Conservation (phyloP, 2,113 vertebrate genomes). For the Tachuris rubrigastra region DNA sequence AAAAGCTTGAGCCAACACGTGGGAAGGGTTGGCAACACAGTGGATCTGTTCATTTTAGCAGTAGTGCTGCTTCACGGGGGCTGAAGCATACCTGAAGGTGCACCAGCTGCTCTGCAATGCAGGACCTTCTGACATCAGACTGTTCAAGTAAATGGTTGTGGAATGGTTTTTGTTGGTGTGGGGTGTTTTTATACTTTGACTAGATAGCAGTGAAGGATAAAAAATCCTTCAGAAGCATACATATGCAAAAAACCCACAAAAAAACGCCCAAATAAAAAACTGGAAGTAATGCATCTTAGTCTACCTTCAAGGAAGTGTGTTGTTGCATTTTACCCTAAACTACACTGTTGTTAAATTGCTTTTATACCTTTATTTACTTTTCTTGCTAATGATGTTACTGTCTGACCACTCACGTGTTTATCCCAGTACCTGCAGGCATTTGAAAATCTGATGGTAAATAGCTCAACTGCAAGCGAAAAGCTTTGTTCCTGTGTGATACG, state of each 20-base stretch:
- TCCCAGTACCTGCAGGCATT: not conserved
- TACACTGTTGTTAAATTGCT: not conserved
- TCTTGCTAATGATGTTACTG: not conserved
- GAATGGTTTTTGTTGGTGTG: not conserved
- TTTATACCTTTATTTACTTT: not conserved
- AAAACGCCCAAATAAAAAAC: not conserved
- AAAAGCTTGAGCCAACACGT: accelerated
- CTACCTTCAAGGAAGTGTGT: not conserved
- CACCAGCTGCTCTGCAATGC: not conserved
- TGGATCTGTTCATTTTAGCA: not conserved
- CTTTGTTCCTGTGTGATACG: not conserved
- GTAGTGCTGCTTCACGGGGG: not conserved
- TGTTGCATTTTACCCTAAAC: not conserved
- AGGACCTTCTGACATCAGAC: not conserved
- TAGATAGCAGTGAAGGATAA: not conserved
- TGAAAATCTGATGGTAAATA: not conserved
- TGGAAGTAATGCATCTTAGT: not conserved
- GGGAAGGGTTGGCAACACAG: not conserved
- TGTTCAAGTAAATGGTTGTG: not conserved
- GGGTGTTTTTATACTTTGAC: not conserved
- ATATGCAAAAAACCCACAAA: not conserved
- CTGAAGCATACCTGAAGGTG: not conserved
- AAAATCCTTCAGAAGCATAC: not conserved
- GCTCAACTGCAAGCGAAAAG: not conserved
- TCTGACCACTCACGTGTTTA: not conserved